Conservation (phyloP, 2,888 invertebrate species). For the Spatulosminthurus flaviceps region DNA sequence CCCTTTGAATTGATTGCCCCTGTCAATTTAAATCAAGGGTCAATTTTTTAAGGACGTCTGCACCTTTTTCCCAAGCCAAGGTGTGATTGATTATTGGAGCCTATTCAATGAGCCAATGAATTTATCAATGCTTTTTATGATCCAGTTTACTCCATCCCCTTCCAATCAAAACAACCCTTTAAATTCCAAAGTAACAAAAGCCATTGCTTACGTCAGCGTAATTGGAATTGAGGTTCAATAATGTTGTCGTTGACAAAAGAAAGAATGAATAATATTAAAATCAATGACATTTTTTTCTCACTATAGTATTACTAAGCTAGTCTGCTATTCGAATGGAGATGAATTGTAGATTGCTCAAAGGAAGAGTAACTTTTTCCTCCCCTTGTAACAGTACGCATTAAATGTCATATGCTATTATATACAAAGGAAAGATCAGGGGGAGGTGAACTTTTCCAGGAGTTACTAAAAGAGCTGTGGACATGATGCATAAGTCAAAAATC, state of each 20-base stretch:
- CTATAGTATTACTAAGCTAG: not conserved
- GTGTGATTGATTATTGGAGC: not conserved
- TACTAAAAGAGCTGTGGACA: constrained; percentile 23
- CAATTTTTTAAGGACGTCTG: too few relatives aligned
- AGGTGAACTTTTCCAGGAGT: not conserved
- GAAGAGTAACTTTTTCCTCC: too few relatives aligned
- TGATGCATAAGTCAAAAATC: constrained; percentile 62
- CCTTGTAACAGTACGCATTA: too few relatives aligned
- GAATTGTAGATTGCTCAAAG: too few relatives aligned
- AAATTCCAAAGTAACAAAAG: too few relatives aligned
- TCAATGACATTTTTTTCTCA: not conserved
- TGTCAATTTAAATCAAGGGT: too few relatives aligned
- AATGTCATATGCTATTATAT: too few relatives aligned
- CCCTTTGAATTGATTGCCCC: too few relatives aligned
- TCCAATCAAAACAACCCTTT: not conserved
- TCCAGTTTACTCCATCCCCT: too few relatives aligned
- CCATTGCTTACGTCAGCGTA: constrained; percentile 1
- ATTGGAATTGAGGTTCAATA: not conserved
- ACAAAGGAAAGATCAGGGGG: not conserved
- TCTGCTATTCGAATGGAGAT: too few relatives aligned
- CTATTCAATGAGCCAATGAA: not conserved
- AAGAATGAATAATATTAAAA: not conserved
- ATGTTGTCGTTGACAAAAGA: not conserved
- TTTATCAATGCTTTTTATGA: not conserved
- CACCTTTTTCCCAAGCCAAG: not conserved